A percentile compares a stretch with the other conserved stretches of the same genome.
Evolutionary conservation across 2,797 vertebrate species (phyloP).

Genomic region (Leptatherina wallacei): DNA sequence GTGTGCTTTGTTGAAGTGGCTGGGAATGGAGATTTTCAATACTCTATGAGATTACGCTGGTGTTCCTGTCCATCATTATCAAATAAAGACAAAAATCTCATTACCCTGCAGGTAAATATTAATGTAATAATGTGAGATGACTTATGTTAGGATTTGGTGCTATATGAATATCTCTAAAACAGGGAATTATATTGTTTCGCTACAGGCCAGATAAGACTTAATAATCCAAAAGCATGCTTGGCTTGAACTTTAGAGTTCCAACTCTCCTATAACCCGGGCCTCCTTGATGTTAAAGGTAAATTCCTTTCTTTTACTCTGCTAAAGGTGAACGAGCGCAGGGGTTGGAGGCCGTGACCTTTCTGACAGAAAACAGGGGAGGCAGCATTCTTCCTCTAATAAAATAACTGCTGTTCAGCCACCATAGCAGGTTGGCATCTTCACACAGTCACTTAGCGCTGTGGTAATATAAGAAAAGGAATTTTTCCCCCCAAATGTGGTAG

Average conservation of each 20-base stretch:
- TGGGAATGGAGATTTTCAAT: background rate
- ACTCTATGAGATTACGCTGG: too few species aligned
- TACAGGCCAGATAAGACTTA: background rate
- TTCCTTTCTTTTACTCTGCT: slow-evolving; percentile 14
- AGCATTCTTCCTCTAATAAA: slow-evolving; percentile 27
- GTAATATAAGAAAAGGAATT: background rate
- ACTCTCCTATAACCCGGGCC: background rate
- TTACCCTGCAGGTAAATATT: background rate
- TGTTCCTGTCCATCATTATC: background rate
- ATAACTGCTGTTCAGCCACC: slow-evolving; percentile 15
- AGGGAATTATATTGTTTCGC: background rate
- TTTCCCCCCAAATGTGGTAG: background rate
- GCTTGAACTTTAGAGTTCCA: background rate
- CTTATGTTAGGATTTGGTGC: background rate
- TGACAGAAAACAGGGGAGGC: slow-evolving; percentile 4
- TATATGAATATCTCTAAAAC: background rate
- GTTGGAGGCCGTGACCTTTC: slow-evolving; percentile 4
- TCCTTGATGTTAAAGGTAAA: slow-evolving; percentile 27
- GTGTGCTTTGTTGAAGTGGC: background rate
- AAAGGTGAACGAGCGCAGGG: slow-evolving; percentile 8
- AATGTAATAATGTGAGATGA: background rate
- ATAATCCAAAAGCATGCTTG: background rate
- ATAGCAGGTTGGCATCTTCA: background rate
- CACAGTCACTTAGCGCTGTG: background rate
- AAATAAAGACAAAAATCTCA: background rate